phyloP scores from a whole-genome alignment of 2,888 invertebrate genomes.

The Cantharis rufa region DNA sequence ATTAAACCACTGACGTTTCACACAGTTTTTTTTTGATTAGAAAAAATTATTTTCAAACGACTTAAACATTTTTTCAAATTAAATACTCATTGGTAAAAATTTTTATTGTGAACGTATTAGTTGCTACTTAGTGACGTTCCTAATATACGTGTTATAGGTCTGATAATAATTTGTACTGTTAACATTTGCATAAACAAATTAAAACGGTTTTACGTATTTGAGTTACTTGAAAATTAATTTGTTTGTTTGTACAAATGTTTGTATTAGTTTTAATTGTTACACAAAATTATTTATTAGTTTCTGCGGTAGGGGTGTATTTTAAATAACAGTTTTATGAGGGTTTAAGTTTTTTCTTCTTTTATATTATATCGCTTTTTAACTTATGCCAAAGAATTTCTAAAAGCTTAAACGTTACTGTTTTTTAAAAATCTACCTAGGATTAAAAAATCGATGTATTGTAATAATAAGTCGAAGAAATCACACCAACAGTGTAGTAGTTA shows the following conservation, averaged over 20 bases:
- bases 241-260: not conserved
- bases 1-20: not conserved
- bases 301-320: not conserved
- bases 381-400: constrained; percentile 17
- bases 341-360: not conserved
- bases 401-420: constrained; percentile 1
- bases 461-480: not conserved
- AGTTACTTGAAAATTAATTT: not conserved
- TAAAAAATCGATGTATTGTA: not conserved
- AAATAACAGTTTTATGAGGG: not conserved
- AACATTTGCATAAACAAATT: not conserved
- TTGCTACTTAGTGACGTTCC: not conserved
- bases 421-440: not conserved
- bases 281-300: not conserved
- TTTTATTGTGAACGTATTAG: not conserved
- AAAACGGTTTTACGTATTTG: not conserved
- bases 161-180: not conserved
- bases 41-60: not conserved
- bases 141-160: not conserved
- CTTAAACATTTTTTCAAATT: not conserved
- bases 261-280: not conserved
- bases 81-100: not conserved
- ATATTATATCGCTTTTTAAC: constrained; percentile 19
- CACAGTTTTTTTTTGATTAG: not conserved
- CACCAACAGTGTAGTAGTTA: not conserved